A percentile compares a stretch with the other conserved stretches of the same genome.
Evolutionary conservation across 2,888 invertebrate species (phyloP).

Genomic region (Lagria hirta): DNA sequence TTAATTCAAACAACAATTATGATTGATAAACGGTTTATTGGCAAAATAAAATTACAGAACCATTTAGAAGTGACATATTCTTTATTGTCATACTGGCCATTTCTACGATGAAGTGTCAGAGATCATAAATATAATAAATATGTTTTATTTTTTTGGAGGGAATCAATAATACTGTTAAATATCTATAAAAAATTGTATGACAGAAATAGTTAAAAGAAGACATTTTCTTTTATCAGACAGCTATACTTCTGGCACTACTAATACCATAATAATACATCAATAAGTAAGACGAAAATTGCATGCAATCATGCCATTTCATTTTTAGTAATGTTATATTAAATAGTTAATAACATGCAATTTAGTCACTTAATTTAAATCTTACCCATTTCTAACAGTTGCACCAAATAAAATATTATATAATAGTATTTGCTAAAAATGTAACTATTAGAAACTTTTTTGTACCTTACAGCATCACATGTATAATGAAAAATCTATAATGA

Average conservation of each 20-base stretch:
- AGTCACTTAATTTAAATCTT: slow-evolving; percentile 12
- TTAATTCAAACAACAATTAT: slow-evolving; percentile 17
- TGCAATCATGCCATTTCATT: slow-evolving; percentile 23
- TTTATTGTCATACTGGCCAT: slow-evolving; percentile 17
- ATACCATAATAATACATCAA: slow-evolving; percentile 6
- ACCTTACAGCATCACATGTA: slow-evolving; percentile 17
- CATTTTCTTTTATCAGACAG: too few species aligned
- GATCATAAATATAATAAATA: too few species aligned
- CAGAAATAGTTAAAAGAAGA: slow-evolving; percentile 7
- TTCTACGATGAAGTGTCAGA: too few species aligned
- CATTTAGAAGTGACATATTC: slow-evolving; percentile 7
- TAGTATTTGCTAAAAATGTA: slow-evolving; percentile 5
- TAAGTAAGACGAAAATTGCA: slow-evolving; percentile 12
- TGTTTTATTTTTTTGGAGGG: slow-evolving; percentile 11
- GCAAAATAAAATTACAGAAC: slow-evolving; percentile 8
- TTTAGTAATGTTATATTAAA: slow-evolving; percentile 12
- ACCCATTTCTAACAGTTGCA: slow-evolving; percentile 21
- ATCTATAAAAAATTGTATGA: slow-evolving; percentile 10
- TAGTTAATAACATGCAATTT: slow-evolving; percentile 20
- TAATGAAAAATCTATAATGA: slow-evolving; percentile 6
- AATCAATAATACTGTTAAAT: slow-evolving; percentile 17
- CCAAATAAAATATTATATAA: slow-evolving; percentile 2
- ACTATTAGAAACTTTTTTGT: slow-evolving; percentile 21
- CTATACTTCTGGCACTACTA: slow-evolving; percentile 18
- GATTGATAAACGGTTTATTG: slow-evolving; percentile 13